phyloP scores from a whole-genome alignment of 1,140 invertebrate genomes.

The Penaeus japonicus region DNA sequence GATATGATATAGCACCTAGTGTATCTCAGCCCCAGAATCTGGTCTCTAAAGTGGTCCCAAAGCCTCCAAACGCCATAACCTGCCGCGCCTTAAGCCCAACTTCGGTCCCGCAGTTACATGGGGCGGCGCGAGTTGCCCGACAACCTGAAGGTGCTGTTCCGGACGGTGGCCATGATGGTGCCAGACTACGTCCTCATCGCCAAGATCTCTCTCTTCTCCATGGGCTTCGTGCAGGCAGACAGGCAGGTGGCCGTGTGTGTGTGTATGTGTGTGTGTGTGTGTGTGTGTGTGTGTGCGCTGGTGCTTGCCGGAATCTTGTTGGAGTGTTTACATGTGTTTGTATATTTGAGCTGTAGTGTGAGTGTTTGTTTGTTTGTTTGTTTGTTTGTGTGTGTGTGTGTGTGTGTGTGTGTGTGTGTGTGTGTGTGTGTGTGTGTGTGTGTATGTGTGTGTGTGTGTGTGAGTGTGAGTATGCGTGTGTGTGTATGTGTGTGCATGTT shows the following conservation, averaged over 20 bases:
- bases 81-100: not conserved
- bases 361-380: too few relatives aligned
- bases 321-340: too few relatives aligned
- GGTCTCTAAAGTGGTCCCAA: not conserved
- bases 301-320: too few relatives aligned
- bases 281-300: too few relatives aligned
- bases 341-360: too few relatives aligned
- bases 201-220: constrained; percentile 90
- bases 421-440: not conserved
- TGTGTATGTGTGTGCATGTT: too few relatives aligned
- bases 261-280: too few relatives aligned
- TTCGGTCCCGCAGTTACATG: constrained; percentile 47
- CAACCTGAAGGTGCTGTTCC: constrained; percentile 85
- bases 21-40: not conserved
- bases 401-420: not conserved
- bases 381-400: too few relatives aligned
- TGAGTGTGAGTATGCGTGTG: too few relatives aligned
- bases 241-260: not conserved
- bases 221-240: constrained; percentile 73
- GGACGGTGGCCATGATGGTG: constrained; percentile 92
- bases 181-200: constrained; percentile 90
- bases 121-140: constrained; percentile 74
- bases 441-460: not conserved
- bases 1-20: not conserved
- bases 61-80: not conserved